Evolutionary conservation across 2,797 vertebrate species (phyloP).

Genomic region (Xenentodon cancila): DNA sequence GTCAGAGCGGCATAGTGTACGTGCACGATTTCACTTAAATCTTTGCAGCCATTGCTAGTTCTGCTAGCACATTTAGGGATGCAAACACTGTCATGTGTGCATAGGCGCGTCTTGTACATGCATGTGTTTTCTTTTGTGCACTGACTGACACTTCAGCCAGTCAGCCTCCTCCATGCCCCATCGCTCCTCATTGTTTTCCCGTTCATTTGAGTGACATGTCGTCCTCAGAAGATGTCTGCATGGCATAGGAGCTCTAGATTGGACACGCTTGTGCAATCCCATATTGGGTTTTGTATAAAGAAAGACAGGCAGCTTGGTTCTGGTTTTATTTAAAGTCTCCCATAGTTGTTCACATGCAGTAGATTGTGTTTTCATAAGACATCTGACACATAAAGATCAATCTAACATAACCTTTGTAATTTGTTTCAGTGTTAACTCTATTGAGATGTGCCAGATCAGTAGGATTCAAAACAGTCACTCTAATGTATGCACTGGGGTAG

Average conservation of each 20-base stretch:
- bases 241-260: conserved; percentile 62
- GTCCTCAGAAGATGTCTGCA: conserved; percentile 70
- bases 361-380: conserved; percentile 59
- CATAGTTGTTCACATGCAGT: conserved; percentile 47
- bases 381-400: conserved; percentile 35
- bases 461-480: conserved; percentile 5
- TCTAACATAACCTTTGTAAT: conserved; percentile 28
- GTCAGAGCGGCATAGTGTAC: background rate
- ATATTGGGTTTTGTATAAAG: conserved; percentile 52
- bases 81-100: background rate
- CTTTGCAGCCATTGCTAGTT: no score
- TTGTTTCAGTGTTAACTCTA: conserved; percentile 16
- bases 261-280: conserved; percentile 64
- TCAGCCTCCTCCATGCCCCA: conserved; percentile 52
- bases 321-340: conserved; percentile 68
- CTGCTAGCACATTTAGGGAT: background rate
- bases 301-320: conserved; percentile 56
- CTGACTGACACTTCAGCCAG: conserved; percentile 48
- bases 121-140: conserved; percentile 10
- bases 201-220: conserved; percentile 73
- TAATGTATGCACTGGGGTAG: no score
- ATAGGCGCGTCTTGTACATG: background rate
- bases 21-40: no score
- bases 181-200: conserved; percentile 56
- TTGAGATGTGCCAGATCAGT: conserved; percentile 19